Evolutionary conservation across 1,140 invertebrate genomes (phyloP), one percentile per base, ranked within the genome.

Genomic region (Drosophila murphyi): DNA sequence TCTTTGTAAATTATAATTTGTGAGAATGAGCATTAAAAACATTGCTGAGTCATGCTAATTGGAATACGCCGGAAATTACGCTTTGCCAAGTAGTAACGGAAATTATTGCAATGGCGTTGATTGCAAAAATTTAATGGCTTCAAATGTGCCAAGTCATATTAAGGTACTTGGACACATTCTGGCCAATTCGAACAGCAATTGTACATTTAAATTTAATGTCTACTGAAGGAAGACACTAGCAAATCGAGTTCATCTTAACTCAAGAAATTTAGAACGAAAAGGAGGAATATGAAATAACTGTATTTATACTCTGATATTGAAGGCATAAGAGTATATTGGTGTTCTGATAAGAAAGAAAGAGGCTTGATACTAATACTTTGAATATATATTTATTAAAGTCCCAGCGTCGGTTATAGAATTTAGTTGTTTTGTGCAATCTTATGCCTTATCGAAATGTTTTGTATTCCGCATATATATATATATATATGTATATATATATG

Each of bases 1-100:
- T 57, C 52, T 56, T 28, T 5, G 39, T 41, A 54, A 56, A 52
- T 52, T 20, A 37, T 32, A 64, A 69, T 55, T 43, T 65, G 39
- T 41, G 7, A 35, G 39, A 39, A 60, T 56, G 56, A 69, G 71
- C 48, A 5, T 37, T 4, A 52, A 54, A 54, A 43, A n/a, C 55
- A 20, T 2, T 5, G 65, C 35, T 50, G 52, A 52, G 37, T 74
- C 57, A 70, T 61, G 41, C 7, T 41, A 74, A 65, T 62, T 80
- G 69, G 43, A 35, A 47, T 45, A 59, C 28, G 47, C 35, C 37
- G 37, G 37, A 37, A 10, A 65, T 57, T 55, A 32, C n/a, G 3
- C 4, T 34, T 8, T 37, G 35, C 20, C 8, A 6, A n/a, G 48
- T 4, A 43, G 10, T n/a, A 43, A 43, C 10, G 1, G 8, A 43